Percentiles rank a stretch among this genome's conserved stretches.
Evolutionary conservation across 2,113 vertebrate genomes (phyloP).

Genomic region (Phyllopteryx taeniolatus): DNA sequence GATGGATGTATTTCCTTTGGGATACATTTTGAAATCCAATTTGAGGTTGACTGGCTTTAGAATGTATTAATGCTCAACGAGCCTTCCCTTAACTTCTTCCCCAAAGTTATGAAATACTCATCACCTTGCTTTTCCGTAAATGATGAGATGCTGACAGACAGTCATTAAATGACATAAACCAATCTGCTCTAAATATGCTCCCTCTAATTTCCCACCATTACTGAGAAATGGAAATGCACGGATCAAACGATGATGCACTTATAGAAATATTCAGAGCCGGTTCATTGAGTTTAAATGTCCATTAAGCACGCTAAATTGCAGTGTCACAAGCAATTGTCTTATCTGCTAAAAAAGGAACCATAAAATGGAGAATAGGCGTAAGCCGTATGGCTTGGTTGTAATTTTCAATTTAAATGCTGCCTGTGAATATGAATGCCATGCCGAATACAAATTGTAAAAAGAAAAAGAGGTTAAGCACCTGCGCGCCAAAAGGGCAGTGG

Average conservation of each 20-base stretch:
- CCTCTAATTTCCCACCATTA: constrained; percentile 51
- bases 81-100: neutral
- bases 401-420: constrained; percentile 71
- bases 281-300: constrained; percentile 67
- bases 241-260: constrained; percentile 51
- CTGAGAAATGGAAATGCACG: constrained; percentile 61
- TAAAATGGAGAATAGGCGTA: constrained; percentile 66
- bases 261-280: constrained; percentile 57
- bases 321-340: constrained; percentile 76
- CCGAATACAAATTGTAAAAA: constrained; percentile 28
- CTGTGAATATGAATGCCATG: constrained; percentile 43
- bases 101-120: neutral
- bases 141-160: constrained; percentile 10
- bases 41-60: neutral
- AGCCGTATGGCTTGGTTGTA: constrained; percentile 57
- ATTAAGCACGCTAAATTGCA: constrained; percentile 73
- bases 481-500: constrained; percentile 40
- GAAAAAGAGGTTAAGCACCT: constrained; percentile 50
- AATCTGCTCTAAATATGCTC: constrained; percentile 41
- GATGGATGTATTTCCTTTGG: too few species aligned
- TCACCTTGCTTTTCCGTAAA: neutral
- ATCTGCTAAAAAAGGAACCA: constrained; percentile 68
- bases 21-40: too few species aligned
- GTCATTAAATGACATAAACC: constrained; percentile 42
- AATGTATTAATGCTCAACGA: neutral